Evolutionary conservation across 2,888 invertebrate species (phyloP).

Genomic region (Eretmocerus hayati): DNA sequence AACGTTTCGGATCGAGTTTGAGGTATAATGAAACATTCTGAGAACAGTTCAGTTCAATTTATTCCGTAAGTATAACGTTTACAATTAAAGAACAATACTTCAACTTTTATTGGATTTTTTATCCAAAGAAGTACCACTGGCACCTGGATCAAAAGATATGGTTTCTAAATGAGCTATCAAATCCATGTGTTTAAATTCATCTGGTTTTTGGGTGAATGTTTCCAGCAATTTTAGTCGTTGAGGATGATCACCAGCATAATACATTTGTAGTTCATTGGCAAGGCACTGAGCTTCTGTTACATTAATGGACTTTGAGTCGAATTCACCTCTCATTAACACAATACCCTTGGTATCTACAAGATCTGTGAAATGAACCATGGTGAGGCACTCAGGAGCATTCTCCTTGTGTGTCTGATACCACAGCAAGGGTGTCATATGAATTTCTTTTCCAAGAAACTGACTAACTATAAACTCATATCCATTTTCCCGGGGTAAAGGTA

Average conservation of each 20-base stretch:
- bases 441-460: slow-evolving; percentile 64
- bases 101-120: too few relatives aligned
- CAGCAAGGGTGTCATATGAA: slow-evolving; percentile 78
- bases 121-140: slow-evolving; percentile 8
- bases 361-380: slow-evolving; percentile 72
- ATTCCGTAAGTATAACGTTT: too few relatives aligned
- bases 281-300: slow-evolving; percentile 78
- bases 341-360: slow-evolving; percentile 63
- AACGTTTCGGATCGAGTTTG: too few relatives aligned
- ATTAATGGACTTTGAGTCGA: slow-evolving; percentile 68
- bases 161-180: slow-evolving; percentile 27
- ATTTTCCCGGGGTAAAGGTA: slow-evolving; percentile 72
- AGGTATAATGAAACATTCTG: too few relatives aligned
- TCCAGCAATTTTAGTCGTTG: slow-evolving; percentile 59
- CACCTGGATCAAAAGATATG: slow-evolving; percentile 21
- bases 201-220: slow-evolving; percentile 63
- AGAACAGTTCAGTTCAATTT: too few relatives aligned
- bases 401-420: slow-evolving; percentile 83
- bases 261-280: slow-evolving; percentile 78
- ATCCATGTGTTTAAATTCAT: slow-evolving; percentile 76
- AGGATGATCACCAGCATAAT: slow-evolving; percentile 64
- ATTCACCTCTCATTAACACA: slow-evolving; percentile 80
- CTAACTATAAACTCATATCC: slow-evolving; percentile 82
- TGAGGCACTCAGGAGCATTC: slow-evolving; percentile 82
- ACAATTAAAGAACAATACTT: too few relatives aligned